A percentile compares a stretch with the other conserved stretches of the same genome.
These are phyloP conservation scores for Caenorhabditis sp. DNA, from an alignment of 2,888 invertebrate species.

Conservation along the genomic window DNA sequence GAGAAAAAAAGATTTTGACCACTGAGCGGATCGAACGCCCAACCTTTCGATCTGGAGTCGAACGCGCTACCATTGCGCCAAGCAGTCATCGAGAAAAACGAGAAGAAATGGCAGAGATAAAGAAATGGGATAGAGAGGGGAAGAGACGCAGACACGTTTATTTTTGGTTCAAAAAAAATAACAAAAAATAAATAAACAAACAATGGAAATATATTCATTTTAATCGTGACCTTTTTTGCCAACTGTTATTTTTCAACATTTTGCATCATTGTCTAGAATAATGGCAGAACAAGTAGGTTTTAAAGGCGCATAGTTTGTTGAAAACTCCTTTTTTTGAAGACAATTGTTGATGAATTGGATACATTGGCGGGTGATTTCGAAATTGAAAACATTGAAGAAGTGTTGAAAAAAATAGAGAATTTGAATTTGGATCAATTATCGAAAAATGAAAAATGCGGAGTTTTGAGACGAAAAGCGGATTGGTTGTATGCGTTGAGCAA, in stretches of 20 bases:
- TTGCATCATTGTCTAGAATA: too few species aligned
- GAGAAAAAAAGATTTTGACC: constrained; percentile 36
- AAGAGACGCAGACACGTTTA: too few species aligned
- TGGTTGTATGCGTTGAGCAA: constrained; percentile 34
- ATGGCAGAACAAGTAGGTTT: too few species aligned
- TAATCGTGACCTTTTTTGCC: too few species aligned
- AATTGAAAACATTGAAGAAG: background rate
- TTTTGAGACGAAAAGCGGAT: constrained; percentile 29
- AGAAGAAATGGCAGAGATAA: background rate
- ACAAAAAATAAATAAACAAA: too few species aligned
- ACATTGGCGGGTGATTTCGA: constrained; percentile 5
- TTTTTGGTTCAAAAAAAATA: too few species aligned
- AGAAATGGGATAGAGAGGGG: background rate
- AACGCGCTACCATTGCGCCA: constrained; percentile 62
- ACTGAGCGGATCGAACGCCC: constrained; percentile 58
- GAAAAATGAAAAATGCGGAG: constrained; percentile 9
- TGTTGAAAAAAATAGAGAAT: constrained; percentile 10
- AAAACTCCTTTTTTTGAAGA: background rate
- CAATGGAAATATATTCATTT: too few species aligned
- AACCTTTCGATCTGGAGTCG: constrained; percentile 62
- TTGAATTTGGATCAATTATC: constrained; percentile 8
- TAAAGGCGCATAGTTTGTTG: too few species aligned
- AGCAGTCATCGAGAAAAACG: constrained; percentile 28
- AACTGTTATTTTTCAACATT: too few species aligned
- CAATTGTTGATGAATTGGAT: constrained; percentile 19